Base-by-base conservation (phyloP, 1,140 invertebrate genomes). In the Philaenus spumarius region DNA sequence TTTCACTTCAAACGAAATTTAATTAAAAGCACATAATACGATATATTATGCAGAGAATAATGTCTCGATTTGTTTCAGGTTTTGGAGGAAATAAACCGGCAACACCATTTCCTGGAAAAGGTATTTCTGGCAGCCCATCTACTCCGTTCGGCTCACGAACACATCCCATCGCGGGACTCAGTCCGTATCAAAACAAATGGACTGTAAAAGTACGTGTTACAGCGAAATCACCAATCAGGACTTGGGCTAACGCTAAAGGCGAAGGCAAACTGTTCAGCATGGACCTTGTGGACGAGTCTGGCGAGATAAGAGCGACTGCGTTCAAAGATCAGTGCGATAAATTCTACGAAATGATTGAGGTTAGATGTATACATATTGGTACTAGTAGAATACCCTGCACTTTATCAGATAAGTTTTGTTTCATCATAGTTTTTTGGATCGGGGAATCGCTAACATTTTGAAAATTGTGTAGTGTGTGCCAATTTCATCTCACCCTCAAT, bases 221-320 rank as follows among this genome's bases (percentile, higher is more conserved):
- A 11, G 85, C 80, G 61, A 98, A 98, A 71, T 80, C 84, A 5
- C 68, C 74, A 0, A 86, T 98, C 34, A 80, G 87, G 60, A 89
- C 84, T 0, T 97, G 93, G 90, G 91, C 82, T 40, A 98, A 97
- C 74, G 85, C 91, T 0, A 80, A 82, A 50, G 94, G 95, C 0
- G 90, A 95, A 75, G 96, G 95, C 1, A 93, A 93, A 71, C 75
- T 99, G 1, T 99, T 99, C 69, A 91, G 82, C 63, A 85, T 98
- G 73, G 92, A 94, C 73, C 73, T 99, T 0, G 74, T 92, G 51
- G 97, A 99, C 77, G 90, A 96, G 64, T 90, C 83, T 66, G 95
- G 94, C 9, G 94, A 97, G 75, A 98, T 99, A 56, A 77, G 91
- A 56, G 89, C 89, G 15, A 97, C 95, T 1, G 95, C 84, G 7